Evolutionary conservation across 2,797 vertebrate species (phyloP).

Genomic region (Muraenolepis orangiensis): DNA sequence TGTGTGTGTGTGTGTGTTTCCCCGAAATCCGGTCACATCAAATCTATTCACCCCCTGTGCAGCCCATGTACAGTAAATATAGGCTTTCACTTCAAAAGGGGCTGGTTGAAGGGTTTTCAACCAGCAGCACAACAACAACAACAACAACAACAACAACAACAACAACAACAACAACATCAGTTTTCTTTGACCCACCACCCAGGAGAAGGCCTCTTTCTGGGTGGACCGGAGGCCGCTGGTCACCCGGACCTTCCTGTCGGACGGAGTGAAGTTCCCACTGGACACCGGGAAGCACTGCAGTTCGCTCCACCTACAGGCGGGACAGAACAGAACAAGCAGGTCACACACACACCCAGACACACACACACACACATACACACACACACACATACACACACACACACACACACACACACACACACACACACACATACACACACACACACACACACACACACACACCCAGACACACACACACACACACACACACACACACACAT

Average conservation of each 20-base stretch:
- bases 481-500: constrained; percentile 42
- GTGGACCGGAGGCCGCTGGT: constrained; percentile 76
- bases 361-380: too few relatives aligned
- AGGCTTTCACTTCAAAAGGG: neutral
- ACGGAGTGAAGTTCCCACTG: constrained; percentile 68
- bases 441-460: constrained; percentile 78
- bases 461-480: constrained; percentile 54
- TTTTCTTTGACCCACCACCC: constrained; percentile 76
- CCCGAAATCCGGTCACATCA: neutral
- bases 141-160: neutral
- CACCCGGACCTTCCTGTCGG: constrained; percentile 80
- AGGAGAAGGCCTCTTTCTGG: constrained; percentile 80
- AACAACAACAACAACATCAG: neutral
- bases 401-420: too few relatives aligned
- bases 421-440: too few relatives aligned
- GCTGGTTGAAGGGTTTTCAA: neutral
- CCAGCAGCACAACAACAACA: neutral
- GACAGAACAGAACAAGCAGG: too few relatives aligned
- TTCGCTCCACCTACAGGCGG: constrained; percentile 73
- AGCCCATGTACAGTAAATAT: too few relatives aligned
- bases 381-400: too few relatives aligned
- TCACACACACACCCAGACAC: constrained; percentile 71
- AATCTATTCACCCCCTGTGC: neutral
- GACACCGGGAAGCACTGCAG: constrained; percentile 62
- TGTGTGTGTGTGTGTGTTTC: neutral